Evolutionary conservation across 2,797 vertebrate species (phyloP).

Genomic region (Cryptoprocta ferox): DNA sequence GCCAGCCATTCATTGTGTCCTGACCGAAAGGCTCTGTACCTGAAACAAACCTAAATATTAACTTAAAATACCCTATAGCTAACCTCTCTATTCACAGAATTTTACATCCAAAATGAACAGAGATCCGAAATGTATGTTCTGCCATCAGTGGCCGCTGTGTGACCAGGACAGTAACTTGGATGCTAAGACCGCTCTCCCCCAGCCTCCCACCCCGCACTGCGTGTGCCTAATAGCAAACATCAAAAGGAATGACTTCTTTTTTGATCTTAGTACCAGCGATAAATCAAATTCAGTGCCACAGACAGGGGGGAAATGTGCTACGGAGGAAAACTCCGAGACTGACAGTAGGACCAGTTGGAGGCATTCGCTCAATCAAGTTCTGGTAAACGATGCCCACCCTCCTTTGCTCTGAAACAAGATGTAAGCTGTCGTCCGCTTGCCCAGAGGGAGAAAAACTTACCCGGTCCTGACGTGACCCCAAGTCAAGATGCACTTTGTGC

Average conservation of each 20-base stretch:
- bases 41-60: background rate
- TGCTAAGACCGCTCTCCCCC: background rate
- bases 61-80: constrained; percentile 24
- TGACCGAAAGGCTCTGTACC: background rate
- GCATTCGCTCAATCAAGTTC: constrained; percentile 30
- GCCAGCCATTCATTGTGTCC: background rate
- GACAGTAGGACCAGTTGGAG: background rate
- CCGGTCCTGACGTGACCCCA: background rate
- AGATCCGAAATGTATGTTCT: background rate
- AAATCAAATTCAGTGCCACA: constrained; percentile 60
- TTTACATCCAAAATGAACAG: background rate
- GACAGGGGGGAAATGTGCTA: constrained; percentile 10
- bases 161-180: background rate
- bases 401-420: background rate
- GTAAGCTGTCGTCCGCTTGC: accelerated
- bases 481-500: background rate
- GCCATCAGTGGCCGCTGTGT: background rate
- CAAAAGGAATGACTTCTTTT: constrained; percentile 73
- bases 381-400: background rate
- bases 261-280: constrained; percentile 63
- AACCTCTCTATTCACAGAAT: background rate
- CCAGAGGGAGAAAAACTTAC: background rate
- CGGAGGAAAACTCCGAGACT: constrained; percentile 57
- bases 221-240: constrained; percentile 62
- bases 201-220: background rate